Conservation (phyloP, 1,140 invertebrate species). For the Neodiprion fabricii region DNA sequence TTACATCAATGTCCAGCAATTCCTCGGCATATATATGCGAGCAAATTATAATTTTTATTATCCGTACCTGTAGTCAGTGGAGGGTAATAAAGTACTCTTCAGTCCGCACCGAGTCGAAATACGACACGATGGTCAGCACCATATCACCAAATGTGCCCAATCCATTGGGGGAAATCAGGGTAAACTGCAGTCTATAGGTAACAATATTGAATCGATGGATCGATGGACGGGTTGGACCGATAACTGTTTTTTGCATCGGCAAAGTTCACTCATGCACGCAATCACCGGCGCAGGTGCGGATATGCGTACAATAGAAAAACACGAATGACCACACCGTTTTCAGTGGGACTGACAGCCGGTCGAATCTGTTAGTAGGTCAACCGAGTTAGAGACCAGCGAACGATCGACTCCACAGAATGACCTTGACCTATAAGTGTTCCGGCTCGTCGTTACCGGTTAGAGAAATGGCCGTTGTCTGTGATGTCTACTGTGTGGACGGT, state of each 20-base stretch:
- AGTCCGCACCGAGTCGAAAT: not conserved
- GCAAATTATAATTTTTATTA: not conserved
- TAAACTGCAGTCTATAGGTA: not conserved
- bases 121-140: not conserved
- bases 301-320: not conserved
- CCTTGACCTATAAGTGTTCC: not conserved
- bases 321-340: not conserved
- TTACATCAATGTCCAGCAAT: not conserved
- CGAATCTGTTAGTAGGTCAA: slow-evolving; percentile 58
- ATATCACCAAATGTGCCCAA: not conserved
- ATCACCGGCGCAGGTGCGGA: not conserved
- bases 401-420: slow-evolving; percentile 5
- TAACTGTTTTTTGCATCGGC: not conserved
- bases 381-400: slow-evolving; percentile 30
- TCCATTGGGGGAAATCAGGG: not conserved
- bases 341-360: slow-evolving; percentile 32
- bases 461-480: not conserved
- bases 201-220: not conserved
- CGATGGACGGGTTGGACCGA: not conserved
- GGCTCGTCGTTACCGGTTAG: not conserved
- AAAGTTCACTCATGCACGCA: not conserved
- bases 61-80: not conserved
- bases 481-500: not conserved
- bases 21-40: not conserved
- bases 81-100: not conserved